These are phyloP conservation scores for Crotalus helleri DNA, from an alignment of 2,113 vertebrate genomes.

Conservation along the genomic window DNA sequence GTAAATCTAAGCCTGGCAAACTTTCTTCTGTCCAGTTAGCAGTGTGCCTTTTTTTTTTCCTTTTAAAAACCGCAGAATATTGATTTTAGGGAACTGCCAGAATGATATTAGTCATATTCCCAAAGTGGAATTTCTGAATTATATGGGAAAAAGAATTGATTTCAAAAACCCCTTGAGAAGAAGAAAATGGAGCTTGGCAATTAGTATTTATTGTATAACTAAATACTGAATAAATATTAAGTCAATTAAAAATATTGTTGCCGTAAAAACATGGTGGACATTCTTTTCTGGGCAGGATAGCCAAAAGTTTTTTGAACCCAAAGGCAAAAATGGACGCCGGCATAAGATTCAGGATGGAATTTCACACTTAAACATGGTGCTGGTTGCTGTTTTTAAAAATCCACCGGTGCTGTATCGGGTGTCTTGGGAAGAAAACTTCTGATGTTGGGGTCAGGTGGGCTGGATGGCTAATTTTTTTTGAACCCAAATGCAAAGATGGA, in stretches of 20 bases:
- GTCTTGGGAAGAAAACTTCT: too few species aligned
- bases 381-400: too few species aligned
- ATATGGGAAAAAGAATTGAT: background rate
- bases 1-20: background rate
- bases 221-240: background rate
- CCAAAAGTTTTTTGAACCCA: background rate
- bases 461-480: too few species aligned
- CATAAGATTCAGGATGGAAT: background rate
- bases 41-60: background rate
- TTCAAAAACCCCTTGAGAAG: background rate
- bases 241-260: background rate
- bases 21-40: background rate
- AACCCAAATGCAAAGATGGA: background rate
- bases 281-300: background rate
- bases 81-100: background rate
- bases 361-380: background rate
- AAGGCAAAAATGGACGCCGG: background rate
- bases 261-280: background rate
- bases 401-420: too few species aligned
- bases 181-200: background rate
- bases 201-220: background rate
- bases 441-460: too few species aligned
- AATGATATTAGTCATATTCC: background rate
- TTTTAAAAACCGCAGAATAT: background rate
- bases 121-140: background rate